Base-by-base conservation (phyloP, 2,113 vertebrate genomes). In the Hylia prasina region DNA sequence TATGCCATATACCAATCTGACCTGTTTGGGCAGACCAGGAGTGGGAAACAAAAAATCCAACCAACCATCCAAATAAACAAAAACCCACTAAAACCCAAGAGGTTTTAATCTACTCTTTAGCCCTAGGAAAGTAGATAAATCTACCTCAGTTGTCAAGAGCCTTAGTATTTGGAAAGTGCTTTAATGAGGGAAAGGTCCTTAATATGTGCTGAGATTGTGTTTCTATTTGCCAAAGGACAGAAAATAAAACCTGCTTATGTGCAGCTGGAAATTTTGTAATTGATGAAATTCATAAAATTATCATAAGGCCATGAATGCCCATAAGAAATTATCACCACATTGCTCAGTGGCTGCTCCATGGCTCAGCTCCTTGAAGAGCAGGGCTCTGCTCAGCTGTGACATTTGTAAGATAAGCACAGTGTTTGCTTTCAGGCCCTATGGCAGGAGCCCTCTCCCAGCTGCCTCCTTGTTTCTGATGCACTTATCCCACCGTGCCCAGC, bases 401-500 rank as follows among this genome's bases (percentile, higher is more conserved):
- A 47, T 20, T 19, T 16, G 18, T 15, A 56, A 77, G 79, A 69
- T 5, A 42, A 86, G 45, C 1, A 7, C 28, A 45, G 30, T 19
- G 24, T 60, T 76, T 89, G 37, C 21, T 86, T 42, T 35, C 56
- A 73, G 64, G 27, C 20, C 27, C 23, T 24, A 1, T 28, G 68
- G 54, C 18, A 50, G 33, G 42, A 78, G 33, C 20, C 15, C 16
- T 60, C 42, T 73, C 47, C 42, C 80, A 54, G 13, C 25, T n/a
- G 10, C 11, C 28, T 42, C 39, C 21, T 24, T 47, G 25, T 64
- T 87, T 56, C 82, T 80, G 58, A 8, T 7, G 42, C 23, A 0
- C 40, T 39, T 33, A 4, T 48, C n/a, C 47, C 0, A 0, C 1
- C 0, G 0, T 42, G 14, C 21, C 71, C 1, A 1, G 33, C 45